phyloP scores from a whole-genome alignment of 2,797 vertebrate genomes.

The Sebastes itinus region DNA sequence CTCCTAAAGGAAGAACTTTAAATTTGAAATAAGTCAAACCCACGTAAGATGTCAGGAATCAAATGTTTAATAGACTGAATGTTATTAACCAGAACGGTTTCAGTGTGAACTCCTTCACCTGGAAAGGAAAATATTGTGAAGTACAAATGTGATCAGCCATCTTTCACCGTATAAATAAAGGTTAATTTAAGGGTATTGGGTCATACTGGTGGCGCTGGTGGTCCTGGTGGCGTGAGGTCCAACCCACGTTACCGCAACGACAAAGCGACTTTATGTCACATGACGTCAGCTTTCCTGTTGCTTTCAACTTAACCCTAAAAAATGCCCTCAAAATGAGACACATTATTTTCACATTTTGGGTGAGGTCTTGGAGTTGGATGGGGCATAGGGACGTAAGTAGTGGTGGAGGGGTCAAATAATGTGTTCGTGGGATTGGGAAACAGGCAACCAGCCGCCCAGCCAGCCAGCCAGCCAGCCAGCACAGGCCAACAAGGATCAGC shows the following conservation, averaged over 20 bases:
- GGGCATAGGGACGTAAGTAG: not conserved
- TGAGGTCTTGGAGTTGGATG: slow-evolving; percentile 8
- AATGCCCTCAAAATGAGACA: not conserved
- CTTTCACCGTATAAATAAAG: not conserved
- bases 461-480: slow-evolving; percentile 48
- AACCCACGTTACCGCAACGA: not conserved
- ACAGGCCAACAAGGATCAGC: slow-evolving; percentile 73
- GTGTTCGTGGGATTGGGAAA: slow-evolving; percentile 74
- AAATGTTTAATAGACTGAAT: not conserved
- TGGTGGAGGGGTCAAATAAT: slow-evolving; percentile 64
- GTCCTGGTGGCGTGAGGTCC: not conserved
- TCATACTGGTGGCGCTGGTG: not conserved
- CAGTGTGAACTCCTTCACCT: not conserved
- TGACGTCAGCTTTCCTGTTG: not conserved
- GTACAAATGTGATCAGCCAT: not conserved
- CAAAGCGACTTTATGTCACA: not conserved
- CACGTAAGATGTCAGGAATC: not conserved
- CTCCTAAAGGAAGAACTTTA: not conserved
- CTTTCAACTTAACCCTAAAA: not conserved
- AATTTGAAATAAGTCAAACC: not conserved
- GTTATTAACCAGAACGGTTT: not conserved
- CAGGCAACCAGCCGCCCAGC: slow-evolving; percentile 50
- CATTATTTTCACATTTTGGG: slow-evolving; percentile 21
- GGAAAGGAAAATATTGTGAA: not conserved
- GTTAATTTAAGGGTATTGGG: not conserved